Base-by-base conservation (phyloP, 1,140 invertebrate genomes). In the Drosophila murphyi region DNA sequence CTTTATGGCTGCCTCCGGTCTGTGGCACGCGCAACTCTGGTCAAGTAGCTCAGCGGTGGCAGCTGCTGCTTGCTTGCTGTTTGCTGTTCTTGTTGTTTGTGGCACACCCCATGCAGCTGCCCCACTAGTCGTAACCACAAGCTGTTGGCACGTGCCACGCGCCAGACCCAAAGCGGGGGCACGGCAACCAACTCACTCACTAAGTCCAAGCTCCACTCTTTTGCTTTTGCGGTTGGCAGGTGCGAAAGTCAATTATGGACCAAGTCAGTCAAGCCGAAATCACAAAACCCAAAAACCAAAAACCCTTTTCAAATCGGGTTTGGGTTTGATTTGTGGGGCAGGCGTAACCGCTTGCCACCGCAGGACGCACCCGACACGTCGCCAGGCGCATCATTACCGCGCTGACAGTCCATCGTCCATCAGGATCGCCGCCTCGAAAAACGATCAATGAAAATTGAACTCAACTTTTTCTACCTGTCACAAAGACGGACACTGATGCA, bases 191-290 rank as follows among this genome's bases (percentile, higher is more conserved):
- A 8, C 28, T 20, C 20, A 20, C 39, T 32, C 39, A 8, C 28
- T 3, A 57, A 56, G 37, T 47, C 59, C 12, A 64, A 55, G 59
- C 72, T 75, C 59, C 54, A 71, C 60, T 60, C 31, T 20, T 20
- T 20, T 20, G 20, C 20, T 43, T 43, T 43, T 68, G 59, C 60
- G 65, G 72, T 74, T 20, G 69, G 47, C 73, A 76, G 73, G 73
- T 76, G 73, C 68, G 68, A 76, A 76, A 72, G 68, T 72, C 73
- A 75, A 75, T 72, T 76, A 76, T 64, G 47, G 45, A 7, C 39
- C 28, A 20, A 50, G 45, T 59, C 50, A 72, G 55, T 76, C 73
- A 72, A 60, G 41, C 61, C 43, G 61, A 72, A 72, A 55, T 51
- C 47, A 37, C 31, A 52, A 12, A n/a, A 28, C 12, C 12, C 28